Evolutionary conservation across 1,140 invertebrate genomes (phyloP), one percentile per base, ranked within the genome.

Genomic region (Watersipora subatra): DNA sequence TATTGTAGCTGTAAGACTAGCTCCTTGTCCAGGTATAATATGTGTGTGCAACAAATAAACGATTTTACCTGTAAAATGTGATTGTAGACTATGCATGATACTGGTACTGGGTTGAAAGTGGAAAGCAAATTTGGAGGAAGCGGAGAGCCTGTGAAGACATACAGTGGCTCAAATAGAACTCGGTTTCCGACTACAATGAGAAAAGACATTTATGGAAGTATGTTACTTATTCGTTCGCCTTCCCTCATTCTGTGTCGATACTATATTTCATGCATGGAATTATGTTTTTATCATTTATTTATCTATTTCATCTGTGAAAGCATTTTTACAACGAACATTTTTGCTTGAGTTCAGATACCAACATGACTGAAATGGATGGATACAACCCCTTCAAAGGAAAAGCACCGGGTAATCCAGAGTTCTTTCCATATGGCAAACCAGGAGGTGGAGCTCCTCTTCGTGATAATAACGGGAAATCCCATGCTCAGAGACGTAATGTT

Each of bases 371-470:
- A 46, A 46, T 46, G 34, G 34, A 46, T 46, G 34, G 34, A 7
- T 46, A 12, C 34, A 46, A 46, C 34, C 34, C 34, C 7, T 46
- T 46, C n/a, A 46, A 46, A 46, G 34, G 34, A 7, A 46, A 46
- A n/a, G 34, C 34, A 46, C 34, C 34, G 7, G 34, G n/a, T 7
- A 46, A 46, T n/a, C 34, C 34, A 12, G 34, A 46, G 7, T 75
- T 73, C 58, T 65, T 69, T 34, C 73, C 73, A 7, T 76, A 69
- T 62, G 73, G 73, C 17, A 59, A 66, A n/a, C 65, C 69, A 0
- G 75, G 75, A 3, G 72, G 67, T 20, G 75, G 75, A 2, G 75
- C 75, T 12, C 75, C 75, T 20, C 62, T 73, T 1, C 59, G 28
- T 26, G 73, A 75, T 63, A 27, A 28, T 2, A 46, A 69, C 1